phyloP scores from a whole-genome alignment of 2,113 vertebrate species.

The Polypterus bichir region DNA sequence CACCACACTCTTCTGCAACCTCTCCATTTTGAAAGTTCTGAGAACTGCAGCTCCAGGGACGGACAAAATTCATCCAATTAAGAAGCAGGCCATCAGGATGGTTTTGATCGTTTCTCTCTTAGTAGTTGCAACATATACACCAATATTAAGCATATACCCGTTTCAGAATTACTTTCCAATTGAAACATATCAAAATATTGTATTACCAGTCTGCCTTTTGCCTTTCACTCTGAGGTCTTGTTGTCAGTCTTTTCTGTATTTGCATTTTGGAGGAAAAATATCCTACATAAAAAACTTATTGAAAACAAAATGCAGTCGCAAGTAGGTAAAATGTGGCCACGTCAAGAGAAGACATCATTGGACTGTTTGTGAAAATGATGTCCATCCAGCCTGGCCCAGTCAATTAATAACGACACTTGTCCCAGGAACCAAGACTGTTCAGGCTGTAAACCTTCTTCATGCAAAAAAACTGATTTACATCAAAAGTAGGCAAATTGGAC shows the following conservation, averaged over 20 bases:
- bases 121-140: slow-evolving; percentile 43
- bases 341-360: too few species aligned
- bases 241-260: slow-evolving; percentile 48
- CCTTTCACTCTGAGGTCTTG: slow-evolving; percentile 57
- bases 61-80: slow-evolving; percentile 48
- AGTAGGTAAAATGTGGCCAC: too few species aligned
- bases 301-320: too few species aligned
- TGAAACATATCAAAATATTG: slow-evolving; percentile 32
- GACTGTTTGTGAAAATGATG: too few species aligned
- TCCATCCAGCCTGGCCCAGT: too few species aligned
- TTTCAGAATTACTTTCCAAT: slow-evolving; percentile 36
- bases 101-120: slow-evolving; percentile 44
- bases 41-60: slow-evolving; percentile 41
- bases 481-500: too few species aligned
- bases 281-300: too few species aligned
- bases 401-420: too few species aligned
- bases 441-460: too few species aligned
- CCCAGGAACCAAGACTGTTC: too few species aligned
- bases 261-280: slow-evolving; percentile 44
- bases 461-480: too few species aligned
- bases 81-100: slow-evolving; percentile 49
- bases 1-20: slow-evolving; percentile 51
- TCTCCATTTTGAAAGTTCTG: slow-evolving; percentile 48
- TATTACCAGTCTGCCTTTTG: slow-evolving; percentile 35
- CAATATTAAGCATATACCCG: slow-evolving; percentile 43